phyloP scores from a whole-genome alignment of 2,113 vertebrate genomes.

The human (Homo sapiens) region GRCh38 chr6:166029501-166030000 shows the following conservation, averaged over 20 bases:
- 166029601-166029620: not conserved
- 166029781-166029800: not conserved
- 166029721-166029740: not conserved
- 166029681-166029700: too few relatives aligned
- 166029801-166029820: too few relatives aligned
- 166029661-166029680: fast-evolving
- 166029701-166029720: not conserved
- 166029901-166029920: not conserved
- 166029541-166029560: not conserved
- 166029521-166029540: too few relatives aligned
- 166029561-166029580: too few relatives aligned
- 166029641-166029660: not conserved
- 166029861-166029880: too few relatives aligned
- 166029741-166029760: not conserved
- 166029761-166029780: not conserved
- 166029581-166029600: not conserved
- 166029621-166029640: too few relatives aligned
- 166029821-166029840: not conserved
- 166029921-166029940: not conserved
- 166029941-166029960: fast-evolving
- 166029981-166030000: not conserved
- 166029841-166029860: not conserved
- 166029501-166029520: fast-evolving
- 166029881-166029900: not conserved
- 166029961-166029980: not conserved